Evolutionary conservation across 2,888 invertebrate genomes (phyloP).

Genomic region (Epirrita christyi): DNA sequence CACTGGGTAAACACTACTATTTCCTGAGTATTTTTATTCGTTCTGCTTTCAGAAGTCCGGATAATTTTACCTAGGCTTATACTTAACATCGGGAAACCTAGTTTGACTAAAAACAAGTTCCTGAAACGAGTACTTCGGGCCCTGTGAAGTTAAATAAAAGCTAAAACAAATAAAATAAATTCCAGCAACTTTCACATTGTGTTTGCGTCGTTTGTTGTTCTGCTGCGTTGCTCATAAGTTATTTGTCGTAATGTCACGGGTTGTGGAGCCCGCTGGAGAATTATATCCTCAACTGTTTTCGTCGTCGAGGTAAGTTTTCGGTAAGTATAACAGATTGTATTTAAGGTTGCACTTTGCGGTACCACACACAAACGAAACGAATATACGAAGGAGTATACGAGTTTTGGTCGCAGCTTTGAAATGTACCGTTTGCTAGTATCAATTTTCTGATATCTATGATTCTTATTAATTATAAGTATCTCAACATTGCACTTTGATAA

Average conservation of each 20-base stretch:
- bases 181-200: slow-evolving; percentile 8
- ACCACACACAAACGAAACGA: too few species aligned
- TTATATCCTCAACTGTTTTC: background rate
- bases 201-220: background rate
- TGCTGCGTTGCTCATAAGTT: slow-evolving; percentile 3
- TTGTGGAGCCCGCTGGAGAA: background rate
- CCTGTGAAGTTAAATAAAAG: slow-evolving; percentile 8
- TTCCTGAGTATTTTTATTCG: background rate
- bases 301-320: background rate
- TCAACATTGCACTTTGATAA: too few species aligned
- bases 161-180: slow-evolving; percentile 5
- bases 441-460: too few species aligned
- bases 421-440: too few species aligned
- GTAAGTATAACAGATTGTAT: too few species aligned
- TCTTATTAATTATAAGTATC: too few species aligned
- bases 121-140: background rate
- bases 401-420: too few species aligned
- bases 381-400: too few species aligned
- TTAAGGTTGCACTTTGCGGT: too few species aligned
- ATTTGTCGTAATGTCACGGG: background rate
- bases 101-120: background rate
- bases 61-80: background rate
- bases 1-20: too few species aligned
- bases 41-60: background rate
- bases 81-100: too few species aligned